These are phyloP conservation scores for Trypoxylon attenuatum DNA, from an alignment of 2,888 invertebrate genomes.

Conservation along the genomic window DNA sequence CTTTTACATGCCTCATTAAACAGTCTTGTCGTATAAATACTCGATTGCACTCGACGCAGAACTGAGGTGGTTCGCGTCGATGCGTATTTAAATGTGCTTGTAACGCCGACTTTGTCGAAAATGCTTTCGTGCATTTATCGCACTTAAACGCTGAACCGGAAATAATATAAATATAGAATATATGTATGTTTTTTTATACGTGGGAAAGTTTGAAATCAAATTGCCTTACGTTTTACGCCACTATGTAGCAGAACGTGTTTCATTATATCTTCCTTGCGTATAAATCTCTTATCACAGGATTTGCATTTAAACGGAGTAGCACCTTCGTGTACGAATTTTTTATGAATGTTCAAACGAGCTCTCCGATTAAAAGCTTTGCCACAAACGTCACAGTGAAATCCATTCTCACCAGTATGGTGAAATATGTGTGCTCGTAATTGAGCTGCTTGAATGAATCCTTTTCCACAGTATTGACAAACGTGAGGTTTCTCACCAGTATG, in stretches of 20 bases:
- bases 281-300: slow-evolving; percentile 78
- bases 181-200: neutral
- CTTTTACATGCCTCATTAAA: slow-evolving; percentile 85
- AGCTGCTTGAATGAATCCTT: slow-evolving; percentile 89
- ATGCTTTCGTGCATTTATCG: slow-evolving; percentile 79
- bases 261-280: slow-evolving; percentile 79
- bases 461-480: slow-evolving; percentile 81
- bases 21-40: slow-evolving; percentile 88
- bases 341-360: slow-evolving; percentile 77
- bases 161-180: slow-evolving; percentile 15
- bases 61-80: slow-evolving; percentile 84
- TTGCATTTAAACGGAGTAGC: slow-evolving; percentile 78
- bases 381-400: slow-evolving; percentile 80
- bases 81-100: slow-evolving; percentile 84
- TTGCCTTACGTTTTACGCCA: slow-evolving; percentile 77
- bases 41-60: slow-evolving; percentile 85
- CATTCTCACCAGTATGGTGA: slow-evolving; percentile 83
- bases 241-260: slow-evolving; percentile 79
- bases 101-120: slow-evolving; percentile 82
- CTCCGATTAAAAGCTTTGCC: slow-evolving; percentile 76
- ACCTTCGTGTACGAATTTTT: slow-evolving; percentile 80
- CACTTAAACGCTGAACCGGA: slow-evolving; percentile 71
- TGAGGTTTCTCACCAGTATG: slow-evolving; percentile 78
- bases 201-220: neutral
- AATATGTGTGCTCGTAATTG: slow-evolving; percentile 87